These are phyloP conservation scores for Melipona bicolor DNA, from an alignment of 2,888 invertebrate genomes.

Conservation along the genomic window DNA sequence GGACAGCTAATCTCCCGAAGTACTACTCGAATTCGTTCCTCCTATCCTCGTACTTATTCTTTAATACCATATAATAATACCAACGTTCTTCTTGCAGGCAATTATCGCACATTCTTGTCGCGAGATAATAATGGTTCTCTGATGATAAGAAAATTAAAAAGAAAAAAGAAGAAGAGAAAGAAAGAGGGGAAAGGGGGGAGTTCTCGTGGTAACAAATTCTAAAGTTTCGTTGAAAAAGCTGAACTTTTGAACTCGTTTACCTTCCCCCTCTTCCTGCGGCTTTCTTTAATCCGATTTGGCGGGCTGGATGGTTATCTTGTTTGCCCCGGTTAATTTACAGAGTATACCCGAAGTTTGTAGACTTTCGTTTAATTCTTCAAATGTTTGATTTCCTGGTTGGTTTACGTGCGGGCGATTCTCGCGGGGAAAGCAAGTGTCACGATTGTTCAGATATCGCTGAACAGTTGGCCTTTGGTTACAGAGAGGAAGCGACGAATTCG, in stretches of 20 bases:
- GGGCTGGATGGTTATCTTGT: background rate
- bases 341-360: slow-evolving; percentile 5
- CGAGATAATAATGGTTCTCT: background rate
- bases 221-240: background rate
- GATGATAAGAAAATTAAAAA: background rate
- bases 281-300: slow-evolving; percentile 14
- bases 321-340: slow-evolving; percentile 11
- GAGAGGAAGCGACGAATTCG: too few relatives aligned
- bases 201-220: too few relatives aligned
- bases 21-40: background rate
- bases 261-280: background rate
- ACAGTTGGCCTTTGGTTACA: background rate
- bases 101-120: background rate
- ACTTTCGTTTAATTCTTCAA: slow-evolving; percentile 31
- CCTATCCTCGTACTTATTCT: background rate
- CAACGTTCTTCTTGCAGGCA: too few relatives aligned
- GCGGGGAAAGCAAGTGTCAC: background rate
- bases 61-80: background rate
- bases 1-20: background rate
- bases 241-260: background rate
- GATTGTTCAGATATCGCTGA: background rate
- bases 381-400: slow-evolving; percentile 10
- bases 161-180: too few relatives aligned
- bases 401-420: background rate
- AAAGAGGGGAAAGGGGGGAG: background rate